These are phyloP conservation scores for Drosophila merina DNA, from an alignment of 2,888 invertebrate genomes.

Conservation along the genomic window DNA sequence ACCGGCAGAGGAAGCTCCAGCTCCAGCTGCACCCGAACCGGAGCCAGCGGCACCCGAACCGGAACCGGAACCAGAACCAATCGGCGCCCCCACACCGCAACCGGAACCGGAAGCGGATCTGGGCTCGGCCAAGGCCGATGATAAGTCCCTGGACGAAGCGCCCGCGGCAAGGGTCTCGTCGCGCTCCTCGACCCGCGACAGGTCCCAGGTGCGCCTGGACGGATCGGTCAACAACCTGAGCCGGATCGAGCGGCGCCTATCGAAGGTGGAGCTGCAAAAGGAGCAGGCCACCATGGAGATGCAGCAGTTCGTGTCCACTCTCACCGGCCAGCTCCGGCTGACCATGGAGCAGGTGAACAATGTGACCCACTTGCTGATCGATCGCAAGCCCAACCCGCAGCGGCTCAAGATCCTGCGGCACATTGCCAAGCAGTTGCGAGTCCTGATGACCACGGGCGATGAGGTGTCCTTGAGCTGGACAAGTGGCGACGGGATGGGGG, in stretches of 20 bases:
- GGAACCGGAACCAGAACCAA: constrained; percentile 11
- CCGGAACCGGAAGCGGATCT: constrained; percentile 8
- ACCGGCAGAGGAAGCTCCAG: neutral
- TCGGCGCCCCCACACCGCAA: neutral
- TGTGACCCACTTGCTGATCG: constrained; percentile 64
- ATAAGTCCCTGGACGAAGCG: neutral
- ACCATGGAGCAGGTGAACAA: constrained; percentile 74
- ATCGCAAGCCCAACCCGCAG: constrained; percentile 58
- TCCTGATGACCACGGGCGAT: constrained; percentile 50
- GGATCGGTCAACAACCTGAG: constrained; percentile 33
- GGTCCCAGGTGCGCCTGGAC: constrained; percentile 8
- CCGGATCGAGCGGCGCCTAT: constrained; percentile 60
- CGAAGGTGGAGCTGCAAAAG: constrained; percentile 59
- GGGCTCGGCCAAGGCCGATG: neutral
- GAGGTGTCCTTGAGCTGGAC: constrained; percentile 64
- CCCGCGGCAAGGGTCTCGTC: constrained; percentile 29
- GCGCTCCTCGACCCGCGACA: constrained; percentile 42
- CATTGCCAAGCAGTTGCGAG: constrained; percentile 57
- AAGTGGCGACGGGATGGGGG: constrained; percentile 46
- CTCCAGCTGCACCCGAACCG: neutral
- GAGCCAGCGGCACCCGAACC: neutral
- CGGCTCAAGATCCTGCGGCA: constrained; percentile 53
- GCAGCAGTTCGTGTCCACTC: constrained; percentile 36
- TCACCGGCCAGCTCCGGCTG: constrained; percentile 69
- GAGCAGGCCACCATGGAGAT: constrained; percentile 55